phyloP scores from a whole-genome alignment of 2,888 invertebrate genomes.

The Enoplolaimus lenunculus region DNA sequence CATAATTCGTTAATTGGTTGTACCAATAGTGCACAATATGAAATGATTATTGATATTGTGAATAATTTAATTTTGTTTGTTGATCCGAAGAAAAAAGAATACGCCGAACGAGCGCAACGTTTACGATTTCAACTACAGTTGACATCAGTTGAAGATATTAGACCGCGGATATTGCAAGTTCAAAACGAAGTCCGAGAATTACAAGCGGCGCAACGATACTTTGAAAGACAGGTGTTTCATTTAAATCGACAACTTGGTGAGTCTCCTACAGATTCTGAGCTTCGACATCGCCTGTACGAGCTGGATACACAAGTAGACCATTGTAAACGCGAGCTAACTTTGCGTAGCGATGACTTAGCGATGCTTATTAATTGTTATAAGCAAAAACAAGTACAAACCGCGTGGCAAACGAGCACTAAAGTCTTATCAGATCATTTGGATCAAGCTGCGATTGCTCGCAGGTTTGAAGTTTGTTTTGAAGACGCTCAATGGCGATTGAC shows the following conservation, averaged over 20 bases:
- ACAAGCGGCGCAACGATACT: conserved; percentile 58
- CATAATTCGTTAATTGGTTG: conserved; percentile 97
- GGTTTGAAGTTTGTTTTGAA: conserved; percentile 91
- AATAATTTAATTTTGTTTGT: conserved; percentile 91
- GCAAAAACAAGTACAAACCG: conserved; percentile 1
- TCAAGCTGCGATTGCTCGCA: conserved; percentile 34
- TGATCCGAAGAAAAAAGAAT: conserved; percentile 70
- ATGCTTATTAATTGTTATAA: conserved; percentile 69
- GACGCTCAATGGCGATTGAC: conserved; percentile 94
- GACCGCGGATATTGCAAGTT: conserved; percentile 73
- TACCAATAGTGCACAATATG: conserved; percentile 61
- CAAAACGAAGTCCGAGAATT: conserved; percentile 58
- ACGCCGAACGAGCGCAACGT: conserved; percentile 61
- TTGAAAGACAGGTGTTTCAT: conserved; percentile 51
- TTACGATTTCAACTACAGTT: conserved; percentile 87
- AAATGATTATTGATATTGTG: conserved; percentile 89
- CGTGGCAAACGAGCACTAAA: neutral
- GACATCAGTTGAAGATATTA: conserved; percentile 75
- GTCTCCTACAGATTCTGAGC: neutral
- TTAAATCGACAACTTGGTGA: conserved; percentile 25
- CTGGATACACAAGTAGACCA: conserved; percentile 55
- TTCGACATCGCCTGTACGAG: neutral
- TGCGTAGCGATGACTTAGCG: conserved; percentile 78
- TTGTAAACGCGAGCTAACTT: conserved; percentile 71
- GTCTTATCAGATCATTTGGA: neutral